Evolutionary conservation across 2,113 vertebrate species (phyloP).

Genomic region (Colinus virginianus): DNA sequence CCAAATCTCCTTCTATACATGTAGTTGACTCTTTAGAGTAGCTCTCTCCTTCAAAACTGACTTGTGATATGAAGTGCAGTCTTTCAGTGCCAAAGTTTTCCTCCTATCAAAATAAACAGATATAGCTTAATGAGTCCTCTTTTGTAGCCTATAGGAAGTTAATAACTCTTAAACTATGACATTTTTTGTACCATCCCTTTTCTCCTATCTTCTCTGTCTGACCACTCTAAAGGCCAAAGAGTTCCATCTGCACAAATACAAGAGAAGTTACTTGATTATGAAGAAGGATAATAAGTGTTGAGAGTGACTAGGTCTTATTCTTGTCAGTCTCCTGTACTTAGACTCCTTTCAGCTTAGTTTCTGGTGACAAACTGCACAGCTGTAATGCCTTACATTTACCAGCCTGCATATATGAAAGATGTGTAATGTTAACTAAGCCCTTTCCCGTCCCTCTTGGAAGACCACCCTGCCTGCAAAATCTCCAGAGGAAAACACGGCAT

Average conservation of each 20-base stretch:
- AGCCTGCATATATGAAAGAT: slow-evolving; percentile 74
- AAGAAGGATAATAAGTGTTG: slow-evolving; percentile 39
- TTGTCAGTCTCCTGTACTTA: background rate
- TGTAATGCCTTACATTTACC: slow-evolving; percentile 76
- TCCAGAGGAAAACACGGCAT: slow-evolving; percentile 41
- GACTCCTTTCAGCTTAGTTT: slow-evolving; percentile 63
- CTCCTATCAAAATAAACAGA: slow-evolving; percentile 2
- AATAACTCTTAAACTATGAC: background rate
- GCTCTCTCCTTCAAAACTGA: background rate
- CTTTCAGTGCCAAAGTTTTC: background rate
- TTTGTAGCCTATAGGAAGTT: slow-evolving; percentile 7
- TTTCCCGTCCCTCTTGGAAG: slow-evolving; percentile 67
- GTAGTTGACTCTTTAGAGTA: background rate
- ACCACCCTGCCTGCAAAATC: slow-evolving; percentile 74
- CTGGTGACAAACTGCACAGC: slow-evolving; percentile 75
- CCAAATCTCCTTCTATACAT: background rate
- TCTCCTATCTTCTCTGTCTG: background rate
- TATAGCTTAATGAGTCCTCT: background rate
- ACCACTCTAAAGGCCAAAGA: background rate
- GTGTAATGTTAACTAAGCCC: slow-evolving; percentile 77
- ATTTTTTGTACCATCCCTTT: background rate
- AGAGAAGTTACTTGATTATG: slow-evolving; percentile 7
- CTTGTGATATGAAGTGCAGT: background rate
- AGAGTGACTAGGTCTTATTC: slow-evolving; percentile 29
- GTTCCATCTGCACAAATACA: background rate